Conservation (phyloP, 2,113 vertebrate species). For the Melanerpes aurifrons region DNA sequence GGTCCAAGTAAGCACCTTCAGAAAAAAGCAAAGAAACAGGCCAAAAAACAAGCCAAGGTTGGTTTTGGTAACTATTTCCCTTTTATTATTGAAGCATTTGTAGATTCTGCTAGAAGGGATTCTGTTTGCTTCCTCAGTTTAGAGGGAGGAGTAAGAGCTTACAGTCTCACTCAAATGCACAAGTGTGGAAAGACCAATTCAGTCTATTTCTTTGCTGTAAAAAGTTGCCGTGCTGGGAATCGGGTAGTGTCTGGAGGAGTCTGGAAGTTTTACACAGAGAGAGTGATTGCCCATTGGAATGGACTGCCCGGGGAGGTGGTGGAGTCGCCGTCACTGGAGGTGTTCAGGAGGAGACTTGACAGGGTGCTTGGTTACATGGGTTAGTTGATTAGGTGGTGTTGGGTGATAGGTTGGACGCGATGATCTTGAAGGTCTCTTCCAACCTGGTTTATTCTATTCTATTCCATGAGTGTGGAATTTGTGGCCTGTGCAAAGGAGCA, state of each 20-base stretch:
- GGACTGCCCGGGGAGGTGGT: too few relatives aligned
- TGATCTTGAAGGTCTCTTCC: too few relatives aligned
- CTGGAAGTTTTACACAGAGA: too few relatives aligned
- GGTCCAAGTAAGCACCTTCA: constrained; percentile 91
- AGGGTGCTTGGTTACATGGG: too few relatives aligned
- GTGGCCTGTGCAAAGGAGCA: neutral
- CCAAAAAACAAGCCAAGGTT: constrained; percentile 95
- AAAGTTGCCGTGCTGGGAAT: neutral
- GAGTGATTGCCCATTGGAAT: too few relatives aligned
- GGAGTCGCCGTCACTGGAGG: too few relatives aligned
- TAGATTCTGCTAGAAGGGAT: neutral
- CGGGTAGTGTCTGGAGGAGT: neutral
- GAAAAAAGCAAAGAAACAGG: constrained; percentile 95
- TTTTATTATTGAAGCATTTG: neutral
- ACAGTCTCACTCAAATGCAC: neutral
- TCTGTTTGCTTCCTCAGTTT: neutral
- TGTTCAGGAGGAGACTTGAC: too few relatives aligned
- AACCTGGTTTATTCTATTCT: too few relatives aligned
- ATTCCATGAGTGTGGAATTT: neutral
- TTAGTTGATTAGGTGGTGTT: too few relatives aligned
- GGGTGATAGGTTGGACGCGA: too few relatives aligned
- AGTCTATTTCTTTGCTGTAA: neutral
- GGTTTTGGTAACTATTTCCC: constrained; percentile 17
- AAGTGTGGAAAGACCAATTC: neutral
- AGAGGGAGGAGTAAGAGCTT: neutral